These are phyloP conservation scores for Dasyurus viverrinus DNA, from an alignment of 2,113 vertebrate species.

Conservation along the genomic window DNA sequence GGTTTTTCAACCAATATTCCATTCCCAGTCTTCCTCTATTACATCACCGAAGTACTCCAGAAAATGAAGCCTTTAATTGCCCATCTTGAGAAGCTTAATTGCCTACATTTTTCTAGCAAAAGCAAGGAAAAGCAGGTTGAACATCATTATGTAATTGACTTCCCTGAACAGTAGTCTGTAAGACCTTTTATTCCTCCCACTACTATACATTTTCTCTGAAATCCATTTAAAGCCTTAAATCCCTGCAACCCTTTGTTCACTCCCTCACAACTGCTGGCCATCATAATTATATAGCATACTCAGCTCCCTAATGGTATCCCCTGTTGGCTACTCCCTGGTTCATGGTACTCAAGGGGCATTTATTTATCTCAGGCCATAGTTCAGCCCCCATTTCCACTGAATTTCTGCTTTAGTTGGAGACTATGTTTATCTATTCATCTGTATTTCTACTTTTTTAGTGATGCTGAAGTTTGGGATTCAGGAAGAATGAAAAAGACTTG, in stretches of 20 bases:
- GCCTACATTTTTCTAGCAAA: background rate
- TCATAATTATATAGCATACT: background rate
- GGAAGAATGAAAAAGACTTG: background rate
- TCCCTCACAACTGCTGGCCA: background rate
- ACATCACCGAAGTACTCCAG: background rate
- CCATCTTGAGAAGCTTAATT: background rate
- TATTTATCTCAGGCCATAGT: background rate
- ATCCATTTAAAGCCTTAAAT: background rate
- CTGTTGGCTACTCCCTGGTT: background rate
- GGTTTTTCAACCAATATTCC: background rate
- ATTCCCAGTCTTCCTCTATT: background rate
- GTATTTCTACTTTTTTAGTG: background rate
- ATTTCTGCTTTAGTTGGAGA: too few relatives aligned
- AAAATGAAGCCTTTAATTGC: background rate
- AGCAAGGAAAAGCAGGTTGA: background rate
- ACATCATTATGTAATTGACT: background rate
- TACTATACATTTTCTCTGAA: background rate
- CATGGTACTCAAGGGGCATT: background rate
- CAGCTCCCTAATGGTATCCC: background rate
- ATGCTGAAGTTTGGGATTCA: background rate
- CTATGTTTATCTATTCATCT: background rate
- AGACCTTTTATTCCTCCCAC: background rate
- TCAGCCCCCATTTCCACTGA: background rate
- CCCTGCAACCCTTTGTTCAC: background rate
- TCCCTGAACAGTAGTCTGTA: background rate